phyloP scores from a whole-genome alignment of 2,113 vertebrate genomes.

The Stegastes partitus region DNA sequence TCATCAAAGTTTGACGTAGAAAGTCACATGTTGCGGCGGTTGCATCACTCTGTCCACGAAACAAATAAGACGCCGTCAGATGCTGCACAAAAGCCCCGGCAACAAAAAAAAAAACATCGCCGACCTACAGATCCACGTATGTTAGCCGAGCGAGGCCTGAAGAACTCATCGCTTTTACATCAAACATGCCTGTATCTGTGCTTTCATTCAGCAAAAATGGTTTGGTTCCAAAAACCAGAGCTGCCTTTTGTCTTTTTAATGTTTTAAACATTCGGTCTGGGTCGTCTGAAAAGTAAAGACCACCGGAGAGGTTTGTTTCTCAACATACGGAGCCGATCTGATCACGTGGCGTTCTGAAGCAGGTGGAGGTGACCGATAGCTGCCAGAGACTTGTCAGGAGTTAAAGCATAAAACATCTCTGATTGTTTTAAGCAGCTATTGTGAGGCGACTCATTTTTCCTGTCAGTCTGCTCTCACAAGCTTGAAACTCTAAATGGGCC shows the following conservation, averaged over 20 bases:
- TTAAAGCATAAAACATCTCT: background rate
- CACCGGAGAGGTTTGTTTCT: background rate
- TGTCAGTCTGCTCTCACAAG: background rate
- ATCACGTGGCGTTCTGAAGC: background rate
- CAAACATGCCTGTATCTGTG: background rate
- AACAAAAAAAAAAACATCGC: background rate
- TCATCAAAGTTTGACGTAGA: conserved; percentile 43
- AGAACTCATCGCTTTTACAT: background rate
- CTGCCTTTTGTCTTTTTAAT: background rate
- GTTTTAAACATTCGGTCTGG: background rate
- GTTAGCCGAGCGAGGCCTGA: background rate
- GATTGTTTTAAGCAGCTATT: background rate
- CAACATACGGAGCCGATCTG: background rate
- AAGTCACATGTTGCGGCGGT: conserved; percentile 27
- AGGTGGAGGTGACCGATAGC: background rate
- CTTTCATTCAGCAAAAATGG: background rate
- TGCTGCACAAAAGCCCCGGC: background rate
- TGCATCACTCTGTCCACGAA: conserved; percentile 34
- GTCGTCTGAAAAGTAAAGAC: background rate
- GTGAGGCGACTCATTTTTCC: background rate
- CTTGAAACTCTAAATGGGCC: background rate
- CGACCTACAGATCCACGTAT: background rate
- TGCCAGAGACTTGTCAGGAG: background rate
- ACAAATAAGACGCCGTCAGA: conserved; percentile 15
- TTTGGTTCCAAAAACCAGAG: background rate